Base-by-base conservation (phyloP, 2,113 vertebrate species). In the Eretmochelys imbricata region DNA sequence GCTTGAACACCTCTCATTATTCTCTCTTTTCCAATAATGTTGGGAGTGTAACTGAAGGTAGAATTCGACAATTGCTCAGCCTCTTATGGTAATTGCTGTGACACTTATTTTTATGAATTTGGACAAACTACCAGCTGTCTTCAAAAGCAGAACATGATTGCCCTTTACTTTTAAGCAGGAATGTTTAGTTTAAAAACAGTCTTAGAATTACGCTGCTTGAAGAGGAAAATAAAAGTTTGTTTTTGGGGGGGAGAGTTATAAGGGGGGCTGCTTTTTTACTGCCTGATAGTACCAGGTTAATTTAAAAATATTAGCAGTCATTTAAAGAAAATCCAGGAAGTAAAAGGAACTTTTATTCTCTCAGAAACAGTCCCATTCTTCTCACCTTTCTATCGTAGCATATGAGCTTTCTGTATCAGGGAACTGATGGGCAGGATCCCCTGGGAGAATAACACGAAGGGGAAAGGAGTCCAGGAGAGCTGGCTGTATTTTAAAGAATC, bases 41-140 rank as follows among this genome's bases (percentile, higher is more conserved):
- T 85, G 55, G 88, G 86, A 88, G 93, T 95, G 93, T 87, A 95
- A 89, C 38, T 69, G 48, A 96, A 92, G 94, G 80, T 87, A 97
- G 29, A 31, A 87, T 54, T 84, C 69, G n/a, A 85, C 19, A 95
- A 84, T 62, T 87, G 14, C 95, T 91, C 80, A 91, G 6, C 3
- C 42, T 76, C 38, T 85, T 53, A 65, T 3, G 50, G 87, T 94
- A 82, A 96, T 81, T 42, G 38, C 51, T 82, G 55, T 29, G 91
- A 55, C 54, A 80, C 35, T 48, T 86, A 95, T 89, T 94, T n/a
- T 3, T 54, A 83, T 82, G 1, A 82, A 80, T 93, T 87, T 82
- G 75, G 49, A 94, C 78, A 85, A 55, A 88, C 4, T 89, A 78
- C 59, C 65, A 87, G 9, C 87, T 89, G 57, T 51, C 17, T 89